These are phyloP conservation scores for Oceanites oceanicus DNA, from an alignment of 2,113 vertebrate species.

Conservation along the genomic window DNA sequence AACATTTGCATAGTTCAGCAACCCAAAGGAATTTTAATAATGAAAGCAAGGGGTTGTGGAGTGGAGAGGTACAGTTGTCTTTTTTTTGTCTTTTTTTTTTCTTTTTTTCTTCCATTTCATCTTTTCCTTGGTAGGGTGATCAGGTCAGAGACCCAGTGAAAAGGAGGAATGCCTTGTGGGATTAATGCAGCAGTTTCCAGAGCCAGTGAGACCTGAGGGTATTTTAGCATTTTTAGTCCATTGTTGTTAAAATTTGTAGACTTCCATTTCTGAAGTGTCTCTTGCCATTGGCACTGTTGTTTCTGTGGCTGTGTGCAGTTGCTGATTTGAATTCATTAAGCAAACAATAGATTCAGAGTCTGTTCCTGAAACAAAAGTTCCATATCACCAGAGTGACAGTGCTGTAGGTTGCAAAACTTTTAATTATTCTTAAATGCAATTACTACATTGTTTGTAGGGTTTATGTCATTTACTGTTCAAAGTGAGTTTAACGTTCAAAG, in stretches of 20 bases:
- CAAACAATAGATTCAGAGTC: background rate
- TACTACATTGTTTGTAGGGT: background rate
- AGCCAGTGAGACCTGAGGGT: background rate
- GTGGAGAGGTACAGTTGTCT: background rate
- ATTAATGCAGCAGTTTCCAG: background rate
- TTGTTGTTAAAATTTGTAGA: background rate
- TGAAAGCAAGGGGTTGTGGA: background rate
- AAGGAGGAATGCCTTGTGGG: background rate
- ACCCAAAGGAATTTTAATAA: background rate
- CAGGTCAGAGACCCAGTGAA: background rate
- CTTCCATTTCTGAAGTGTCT: background rate
- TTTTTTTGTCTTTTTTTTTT: background rate
- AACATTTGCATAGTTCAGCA: background rate
- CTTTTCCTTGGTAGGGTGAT: background rate
- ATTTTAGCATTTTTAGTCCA: background rate
- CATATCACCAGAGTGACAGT: background rate
- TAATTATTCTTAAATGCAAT: background rate
- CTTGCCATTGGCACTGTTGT: background rate
- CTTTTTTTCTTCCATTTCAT: fast-evolving
- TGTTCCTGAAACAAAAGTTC: background rate
- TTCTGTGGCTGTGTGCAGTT: background rate
- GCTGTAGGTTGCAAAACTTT: background rate
- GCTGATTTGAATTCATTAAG: slow-evolving; percentile 22
- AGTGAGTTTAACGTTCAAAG: background rate
- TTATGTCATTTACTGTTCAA: background rate